Conservation (phyloP, 2,113 vertebrate species). For the Bettongia penicillata region DNA sequence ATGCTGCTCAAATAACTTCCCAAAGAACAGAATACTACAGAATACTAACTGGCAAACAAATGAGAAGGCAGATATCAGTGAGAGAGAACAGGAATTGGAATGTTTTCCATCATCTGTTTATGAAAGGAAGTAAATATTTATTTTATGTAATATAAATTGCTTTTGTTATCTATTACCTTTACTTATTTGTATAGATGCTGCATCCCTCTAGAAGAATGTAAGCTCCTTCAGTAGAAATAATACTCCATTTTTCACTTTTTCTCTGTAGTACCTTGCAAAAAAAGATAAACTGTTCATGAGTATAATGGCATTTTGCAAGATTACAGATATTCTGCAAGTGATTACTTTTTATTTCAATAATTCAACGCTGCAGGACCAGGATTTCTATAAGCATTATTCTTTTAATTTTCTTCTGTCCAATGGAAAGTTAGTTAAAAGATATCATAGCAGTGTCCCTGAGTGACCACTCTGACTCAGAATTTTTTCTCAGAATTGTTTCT, state of each 20-base stretch:
- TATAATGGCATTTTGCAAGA: neutral
- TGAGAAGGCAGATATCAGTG: neutral
- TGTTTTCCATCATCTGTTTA: neutral
- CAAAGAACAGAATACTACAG: neutral
- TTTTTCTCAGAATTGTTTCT: neutral
- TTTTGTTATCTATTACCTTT: neutral
- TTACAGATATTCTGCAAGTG: neutral
- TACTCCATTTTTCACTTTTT: neutral
- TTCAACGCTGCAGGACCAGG: neutral
- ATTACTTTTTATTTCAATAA: neutral
- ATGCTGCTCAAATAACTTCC: fast-evolving
- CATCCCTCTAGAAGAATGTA: neutral
- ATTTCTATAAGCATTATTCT: neutral
- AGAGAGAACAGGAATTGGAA: neutral
- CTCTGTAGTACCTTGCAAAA: neutral
- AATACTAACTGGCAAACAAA: neutral
- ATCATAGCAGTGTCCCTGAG: neutral
- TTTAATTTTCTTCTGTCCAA: neutral
- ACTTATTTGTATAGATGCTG: neutral
- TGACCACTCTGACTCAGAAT: neutral
- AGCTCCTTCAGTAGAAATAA: neutral
- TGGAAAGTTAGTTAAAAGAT: neutral
- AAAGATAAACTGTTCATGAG: neutral
- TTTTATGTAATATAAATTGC: neutral
- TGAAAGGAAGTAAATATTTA: neutral